Evolutionary conservation across 1,140 invertebrate genomes (phyloP).

Genomic region (Acromyrmex charruanus): DNA sequence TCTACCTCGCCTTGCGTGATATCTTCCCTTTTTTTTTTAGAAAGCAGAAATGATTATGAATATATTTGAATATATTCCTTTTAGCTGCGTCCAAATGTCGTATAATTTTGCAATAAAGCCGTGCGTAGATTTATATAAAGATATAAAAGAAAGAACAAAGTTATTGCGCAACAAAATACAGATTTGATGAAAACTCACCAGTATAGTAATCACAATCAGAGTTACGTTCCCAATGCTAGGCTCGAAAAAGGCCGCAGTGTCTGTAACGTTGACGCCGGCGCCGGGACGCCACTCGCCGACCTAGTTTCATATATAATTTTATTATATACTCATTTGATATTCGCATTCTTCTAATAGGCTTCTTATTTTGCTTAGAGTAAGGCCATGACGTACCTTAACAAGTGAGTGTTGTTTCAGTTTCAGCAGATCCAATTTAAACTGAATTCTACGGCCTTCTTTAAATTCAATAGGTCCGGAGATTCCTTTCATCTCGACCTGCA

Average conservation of each 20-base stretch:
- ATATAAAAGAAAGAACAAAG: background rate
- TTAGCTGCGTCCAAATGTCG: constrained; percentile 9
- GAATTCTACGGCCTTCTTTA: constrained; percentile 91
- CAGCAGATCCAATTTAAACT: constrained; percentile 92
- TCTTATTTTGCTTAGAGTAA: constrained; percentile 36
- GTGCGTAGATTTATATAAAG: background rate
- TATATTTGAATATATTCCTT: constrained; percentile 2
- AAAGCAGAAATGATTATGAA: constrained; percentile 7
- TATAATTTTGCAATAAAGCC: constrained; percentile 9
- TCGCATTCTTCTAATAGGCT: background rate
- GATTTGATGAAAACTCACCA: constrained; percentile 85
- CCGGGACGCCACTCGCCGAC: constrained; percentile 89
- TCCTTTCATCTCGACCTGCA: constrained; percentile 91
- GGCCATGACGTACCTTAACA: constrained; percentile 86
- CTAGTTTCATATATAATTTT: constrained; percentile 67
- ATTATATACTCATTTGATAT: background rate
- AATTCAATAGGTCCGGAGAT: constrained; percentile 93
- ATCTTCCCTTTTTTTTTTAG: background rate
- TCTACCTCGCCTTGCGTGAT: background rate
- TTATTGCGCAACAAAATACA: background rate
- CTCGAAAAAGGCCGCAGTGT: constrained; percentile 88
- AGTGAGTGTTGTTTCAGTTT: constrained; percentile 91
- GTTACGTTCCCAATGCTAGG: constrained; percentile 88
- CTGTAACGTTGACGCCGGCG: constrained; percentile 88
- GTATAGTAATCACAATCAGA: constrained; percentile 90